Percentiles rank a stretch among this genome's conserved stretches.
Conservation (phyloP, 2,888 invertebrate species). For the Trichopria drosophilae region DNA sequence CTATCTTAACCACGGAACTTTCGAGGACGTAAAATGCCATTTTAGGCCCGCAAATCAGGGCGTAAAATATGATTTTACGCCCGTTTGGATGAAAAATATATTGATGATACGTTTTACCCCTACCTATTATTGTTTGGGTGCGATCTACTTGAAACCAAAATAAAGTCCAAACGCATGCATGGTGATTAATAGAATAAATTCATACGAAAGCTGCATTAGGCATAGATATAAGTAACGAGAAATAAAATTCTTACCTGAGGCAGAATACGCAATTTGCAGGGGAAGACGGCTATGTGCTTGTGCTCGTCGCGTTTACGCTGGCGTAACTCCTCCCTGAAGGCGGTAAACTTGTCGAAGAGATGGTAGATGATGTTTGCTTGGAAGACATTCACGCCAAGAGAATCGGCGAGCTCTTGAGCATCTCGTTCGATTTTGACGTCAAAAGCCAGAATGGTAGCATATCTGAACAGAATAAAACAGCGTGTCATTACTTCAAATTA, state of each 20-base stretch:
- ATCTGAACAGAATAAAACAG: slow-evolving; percentile 62
- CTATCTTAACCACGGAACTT: too few species aligned
- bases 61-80: too few species aligned
- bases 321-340: slow-evolving; percentile 87
- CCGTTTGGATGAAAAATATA: too few species aligned
- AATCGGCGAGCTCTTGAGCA: slow-evolving; percentile 96
- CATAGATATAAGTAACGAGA: background rate
- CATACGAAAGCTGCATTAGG: background rate
- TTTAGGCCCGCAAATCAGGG: too few species aligned
- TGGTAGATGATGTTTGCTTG: slow-evolving; percentile 99
- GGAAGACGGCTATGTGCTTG: slow-evolving; percentile 97
- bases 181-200: too few species aligned
- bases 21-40: too few species aligned
- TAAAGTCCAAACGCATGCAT: too few species aligned
- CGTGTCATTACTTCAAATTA: background rate
- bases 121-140: too few species aligned
- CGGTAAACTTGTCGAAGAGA: slow-evolving; percentile 95
- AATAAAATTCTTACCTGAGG: slow-evolving; percentile 65
- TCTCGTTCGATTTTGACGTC: slow-evolving; percentile 98
- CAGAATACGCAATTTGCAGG: slow-evolving; percentile 83
- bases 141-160: too few species aligned
- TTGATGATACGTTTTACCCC: too few species aligned
- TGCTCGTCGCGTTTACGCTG: slow-evolving; percentile 91
- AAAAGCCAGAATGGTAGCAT: slow-evolving; percentile 97
- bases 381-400: slow-evolving; percentile 92